phyloP scores from a whole-genome alignment of 2,797 vertebrate genomes.

The Pelobates cultripes region DNA sequence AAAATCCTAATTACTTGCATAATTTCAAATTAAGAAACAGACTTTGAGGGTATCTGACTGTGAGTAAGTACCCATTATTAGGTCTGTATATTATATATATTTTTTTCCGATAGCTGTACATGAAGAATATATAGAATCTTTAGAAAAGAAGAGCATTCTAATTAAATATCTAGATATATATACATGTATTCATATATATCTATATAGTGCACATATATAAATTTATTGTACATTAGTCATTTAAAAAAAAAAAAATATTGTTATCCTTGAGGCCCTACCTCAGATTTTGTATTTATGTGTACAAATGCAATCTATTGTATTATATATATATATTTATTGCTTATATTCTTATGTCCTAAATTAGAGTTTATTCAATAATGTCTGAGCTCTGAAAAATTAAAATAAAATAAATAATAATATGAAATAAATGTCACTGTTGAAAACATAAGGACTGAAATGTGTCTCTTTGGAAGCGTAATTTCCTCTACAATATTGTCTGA shows the following conservation, averaged over 20 bases:
- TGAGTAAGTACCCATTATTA: constrained; percentile 90
- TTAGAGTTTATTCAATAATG: constrained; percentile 89
- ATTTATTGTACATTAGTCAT: constrained; percentile 86
- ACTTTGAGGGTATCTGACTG: constrained; percentile 92
- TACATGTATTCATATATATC: constrained; percentile 48
- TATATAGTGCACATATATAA: constrained; percentile 75
- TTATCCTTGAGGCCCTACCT: constrained; percentile 99
- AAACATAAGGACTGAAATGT: constrained; percentile 59
- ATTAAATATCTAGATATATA: constrained; percentile 51
- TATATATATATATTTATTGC: constrained; percentile 97
- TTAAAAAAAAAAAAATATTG: constrained; percentile 83
- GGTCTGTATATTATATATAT: constrained; percentile 68
- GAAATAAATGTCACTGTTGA: constrained; percentile 97
- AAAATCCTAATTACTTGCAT: constrained; percentile 95
- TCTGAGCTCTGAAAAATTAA: constrained; percentile 78
- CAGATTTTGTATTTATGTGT: constrained; percentile 99
- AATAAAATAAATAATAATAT: constrained; percentile 59
- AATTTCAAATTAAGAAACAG: constrained; percentile 86
- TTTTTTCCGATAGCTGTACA: constrained; percentile 76
- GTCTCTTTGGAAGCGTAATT: neutral
- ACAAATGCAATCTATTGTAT: constrained; percentile 97
- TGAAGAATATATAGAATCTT: constrained; percentile 73
- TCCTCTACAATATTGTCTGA: too few relatives aligned
- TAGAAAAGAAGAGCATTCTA: constrained; percentile 63
- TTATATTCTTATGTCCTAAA: constrained; percentile 91